phyloP scores from a whole-genome alignment of 2,797 vertebrate genomes.

The Poeciliopsis infans region DNA sequence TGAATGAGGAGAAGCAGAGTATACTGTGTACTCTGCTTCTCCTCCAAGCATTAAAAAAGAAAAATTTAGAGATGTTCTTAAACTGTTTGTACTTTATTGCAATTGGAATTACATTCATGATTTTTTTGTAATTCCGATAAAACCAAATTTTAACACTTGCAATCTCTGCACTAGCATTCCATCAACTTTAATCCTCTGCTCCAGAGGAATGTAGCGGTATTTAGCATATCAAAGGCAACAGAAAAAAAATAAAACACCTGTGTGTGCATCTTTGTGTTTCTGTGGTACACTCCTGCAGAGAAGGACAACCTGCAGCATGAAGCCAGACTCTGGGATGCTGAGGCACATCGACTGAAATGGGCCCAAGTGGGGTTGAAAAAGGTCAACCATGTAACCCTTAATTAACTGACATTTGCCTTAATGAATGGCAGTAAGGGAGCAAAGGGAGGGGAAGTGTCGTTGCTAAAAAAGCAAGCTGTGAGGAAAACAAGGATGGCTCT shows the following conservation, averaged over 20 bases:
- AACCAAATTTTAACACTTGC: neutral
- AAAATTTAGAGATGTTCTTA: slow-evolving; percentile 37
- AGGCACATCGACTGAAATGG: slow-evolving; percentile 18
- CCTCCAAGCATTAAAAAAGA: slow-evolving; percentile 25
- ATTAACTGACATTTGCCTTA: slow-evolving; percentile 83
- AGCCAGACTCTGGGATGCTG: slow-evolving; percentile 5
- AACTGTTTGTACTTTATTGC: slow-evolving; percentile 3
- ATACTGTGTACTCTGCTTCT: slow-evolving; percentile 38
- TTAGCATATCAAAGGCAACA: slow-evolving; percentile 58
- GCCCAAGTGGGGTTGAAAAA: slow-evolving; percentile 63
- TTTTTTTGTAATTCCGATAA: neutral
- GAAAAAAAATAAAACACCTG: slow-evolving; percentile 14
- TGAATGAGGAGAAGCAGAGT: slow-evolving; percentile 2
- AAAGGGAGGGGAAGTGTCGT: slow-evolving; percentile 23
- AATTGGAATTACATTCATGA: neutral
- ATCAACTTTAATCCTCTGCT: slow-evolving; percentile 48
- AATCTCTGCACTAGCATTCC: slow-evolving; percentile 18
- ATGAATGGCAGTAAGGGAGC: slow-evolving; percentile 42
- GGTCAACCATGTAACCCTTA: slow-evolving; percentile 75
- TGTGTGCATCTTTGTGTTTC: slow-evolving; percentile 10
- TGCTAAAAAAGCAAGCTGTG: slow-evolving; percentile 28
- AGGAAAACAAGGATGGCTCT: slow-evolving; percentile 35
- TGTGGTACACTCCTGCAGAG: neutral
- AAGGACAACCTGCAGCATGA: slow-evolving; percentile 47
- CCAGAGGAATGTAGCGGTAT: slow-evolving; percentile 38